Percentiles rank a stretch among this genome's conserved stretches.
phyloP scores from a whole-genome alignment of 2,888 invertebrate species.

The Caenorhabditis parvicauda region DNA sequence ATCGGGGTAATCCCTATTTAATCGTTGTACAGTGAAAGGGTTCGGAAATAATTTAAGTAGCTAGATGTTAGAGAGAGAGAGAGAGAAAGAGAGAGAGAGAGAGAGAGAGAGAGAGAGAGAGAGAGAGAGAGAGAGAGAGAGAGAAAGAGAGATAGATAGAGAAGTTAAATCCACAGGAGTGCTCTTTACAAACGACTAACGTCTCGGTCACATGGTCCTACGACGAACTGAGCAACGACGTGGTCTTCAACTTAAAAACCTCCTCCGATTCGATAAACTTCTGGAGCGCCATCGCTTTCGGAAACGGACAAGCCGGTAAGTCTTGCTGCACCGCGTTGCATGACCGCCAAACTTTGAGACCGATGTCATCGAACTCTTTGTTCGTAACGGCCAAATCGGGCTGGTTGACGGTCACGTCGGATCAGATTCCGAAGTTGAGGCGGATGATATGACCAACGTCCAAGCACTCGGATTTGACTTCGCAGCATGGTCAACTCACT shows the following conservation, averaged over 20 bases:
- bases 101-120: background rate
- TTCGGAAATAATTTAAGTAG: too few species aligned
- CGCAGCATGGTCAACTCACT: conserved; percentile 26
- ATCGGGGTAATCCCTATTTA: too few species aligned
- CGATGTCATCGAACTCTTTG: conserved; percentile 42
- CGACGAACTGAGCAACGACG: conserved; percentile 40
- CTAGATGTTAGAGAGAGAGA: background rate
- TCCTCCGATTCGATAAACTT: conserved; percentile 25
- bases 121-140: background rate
- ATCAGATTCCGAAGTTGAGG: conserved; percentile 32
- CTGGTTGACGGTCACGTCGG: conserved; percentile 37
- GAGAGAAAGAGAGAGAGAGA: background rate
- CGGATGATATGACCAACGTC: conserved; percentile 42
- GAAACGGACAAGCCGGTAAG: conserved; percentile 35
- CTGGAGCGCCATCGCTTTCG: conserved; percentile 37
- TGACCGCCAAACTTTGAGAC: conserved; percentile 13
- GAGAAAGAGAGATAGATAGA: background rate
- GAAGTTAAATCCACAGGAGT: conserved; percentile 8
- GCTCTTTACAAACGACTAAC: conserved; percentile 25
- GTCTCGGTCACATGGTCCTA: conserved; percentile 37
- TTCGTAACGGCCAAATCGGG: conserved; percentile 40
- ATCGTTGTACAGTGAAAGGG: too few species aligned
- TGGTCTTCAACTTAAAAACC: conserved; percentile 38
- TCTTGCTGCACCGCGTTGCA: background rate
- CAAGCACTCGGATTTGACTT: conserved; percentile 39